Evolutionary conservation across 2,888 invertebrate species (phyloP), one percentile per base, ranked within the genome.

Genomic region (Kryphioiulus occultus): DNA sequence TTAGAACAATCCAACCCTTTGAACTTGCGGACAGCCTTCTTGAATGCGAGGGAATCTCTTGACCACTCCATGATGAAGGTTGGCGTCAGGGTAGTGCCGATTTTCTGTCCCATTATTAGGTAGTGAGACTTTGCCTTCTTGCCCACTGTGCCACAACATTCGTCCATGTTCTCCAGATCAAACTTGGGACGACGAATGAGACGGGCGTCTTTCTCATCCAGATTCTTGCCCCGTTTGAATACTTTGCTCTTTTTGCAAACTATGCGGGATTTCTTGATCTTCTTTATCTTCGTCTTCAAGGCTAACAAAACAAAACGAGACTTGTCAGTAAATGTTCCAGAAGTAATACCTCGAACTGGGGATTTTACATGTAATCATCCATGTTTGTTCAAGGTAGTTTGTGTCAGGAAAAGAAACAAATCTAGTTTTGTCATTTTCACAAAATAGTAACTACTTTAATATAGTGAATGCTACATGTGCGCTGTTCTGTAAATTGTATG

Each of bases 51-150:
- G 35, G 91, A 91, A 86, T 91, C 91, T 35, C 90, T 90, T 87
- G 90, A 91, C 92, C 92, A 92, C n/a, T 92, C 92, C 91, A 92
- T 92, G 89, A 92, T 92, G 90, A 93, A 92, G 22, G 91, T 92
- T 12, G 92, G 91, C 15, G 91, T 90, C 5, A 92, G 90, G 35
- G 91, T 90, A 83, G 91, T 90, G 5, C 91, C 91, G 78, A 90
- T 89, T 26, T 90, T 90, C 19, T 90, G 89, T 7, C 92, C 92
- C 92, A 92, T 92, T 86, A 93, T 91, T 88, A 92, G 91, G 89
- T 91, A 92, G 78, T 90, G 90, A n/a, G 90, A 90, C 88, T 88
- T 89, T 30, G 89, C 90, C 35, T 90, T 90, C 53, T 90, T 89
- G 44, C 91, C 88, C 82, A 91, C 90, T 30, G 91, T 90, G 15